phyloP scores from a whole-genome alignment of 2,888 invertebrate species.

The Hirtodrosophila histrioides region DNA sequence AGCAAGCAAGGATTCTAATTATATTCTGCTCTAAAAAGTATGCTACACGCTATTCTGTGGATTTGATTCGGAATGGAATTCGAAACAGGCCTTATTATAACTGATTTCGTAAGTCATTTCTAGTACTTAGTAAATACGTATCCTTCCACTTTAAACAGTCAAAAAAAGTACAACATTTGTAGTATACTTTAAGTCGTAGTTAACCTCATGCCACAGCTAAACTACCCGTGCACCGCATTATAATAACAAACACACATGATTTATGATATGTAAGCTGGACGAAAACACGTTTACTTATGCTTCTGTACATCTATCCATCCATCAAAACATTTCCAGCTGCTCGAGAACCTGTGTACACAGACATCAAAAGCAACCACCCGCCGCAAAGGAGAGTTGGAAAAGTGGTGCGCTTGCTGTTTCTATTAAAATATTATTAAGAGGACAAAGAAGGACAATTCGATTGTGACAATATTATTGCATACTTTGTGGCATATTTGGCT shows the following conservation, averaged over 20 bases:
- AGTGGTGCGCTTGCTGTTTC: slow-evolving; percentile 47
- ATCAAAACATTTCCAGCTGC: slow-evolving; percentile 58
- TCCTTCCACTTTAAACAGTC: too few relatives aligned
- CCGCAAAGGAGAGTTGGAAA: slow-evolving; percentile 29
- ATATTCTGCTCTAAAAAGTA: too few relatives aligned
- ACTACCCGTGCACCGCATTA: slow-evolving; percentile 6
- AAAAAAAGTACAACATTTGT: too few relatives aligned
- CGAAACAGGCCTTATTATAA: too few relatives aligned
- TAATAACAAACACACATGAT: slow-evolving; percentile 49
- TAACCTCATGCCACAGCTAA: slow-evolving; percentile 1
- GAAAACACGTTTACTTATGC: slow-evolving; percentile 50
- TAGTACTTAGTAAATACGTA: neutral
- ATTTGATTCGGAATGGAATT: too few relatives aligned
- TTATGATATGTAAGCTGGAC: slow-evolving; percentile 55
- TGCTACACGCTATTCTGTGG: too few relatives aligned
- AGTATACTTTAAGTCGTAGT: neutral
- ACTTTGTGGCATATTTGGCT: slow-evolving; percentile 57
- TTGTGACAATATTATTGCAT: slow-evolving; percentile 64
- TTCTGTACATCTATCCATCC: slow-evolving; percentile 42
- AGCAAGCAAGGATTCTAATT: too few relatives aligned
- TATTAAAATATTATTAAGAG: slow-evolving; percentile 70
- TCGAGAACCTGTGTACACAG: slow-evolving; percentile 11
- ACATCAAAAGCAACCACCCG: slow-evolving; percentile 58
- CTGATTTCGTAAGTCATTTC: too few relatives aligned
- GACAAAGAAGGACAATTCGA: slow-evolving; percentile 52